Evolutionary conservation across 1,140 invertebrate genomes (phyloP).

Genomic region (Tribolium castaneum): DNA sequence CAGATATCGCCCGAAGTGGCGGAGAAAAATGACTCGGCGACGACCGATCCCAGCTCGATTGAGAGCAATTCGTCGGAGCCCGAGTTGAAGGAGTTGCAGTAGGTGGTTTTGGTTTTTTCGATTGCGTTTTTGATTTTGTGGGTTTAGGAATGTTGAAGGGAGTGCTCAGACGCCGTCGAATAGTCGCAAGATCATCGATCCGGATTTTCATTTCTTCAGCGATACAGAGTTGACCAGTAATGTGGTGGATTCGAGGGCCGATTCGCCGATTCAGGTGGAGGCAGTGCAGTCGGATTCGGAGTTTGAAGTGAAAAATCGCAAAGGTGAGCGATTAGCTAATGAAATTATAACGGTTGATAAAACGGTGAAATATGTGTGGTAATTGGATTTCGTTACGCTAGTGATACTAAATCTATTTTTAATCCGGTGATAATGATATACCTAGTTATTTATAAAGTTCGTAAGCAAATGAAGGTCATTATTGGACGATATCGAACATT

Average conservation of each 20-base stretch:
- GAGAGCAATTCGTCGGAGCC: constrained; percentile 61
- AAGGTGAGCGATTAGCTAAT: constrained; percentile 63
- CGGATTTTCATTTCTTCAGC: constrained; percentile 90
- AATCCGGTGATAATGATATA: not conserved
- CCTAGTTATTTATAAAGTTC: not conserved
- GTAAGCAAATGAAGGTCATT: not conserved
- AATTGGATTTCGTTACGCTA: not conserved
- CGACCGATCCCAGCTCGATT: constrained; percentile 60
- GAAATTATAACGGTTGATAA: not conserved
- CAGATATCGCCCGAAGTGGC: constrained; percentile 44
- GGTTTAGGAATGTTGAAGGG: constrained; percentile 21
- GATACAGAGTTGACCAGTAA: constrained; percentile 84
- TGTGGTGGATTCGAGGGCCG: constrained; percentile 69
- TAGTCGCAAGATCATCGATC: constrained; percentile 61
- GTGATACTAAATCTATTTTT: not conserved
- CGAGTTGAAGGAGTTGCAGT: constrained; percentile 58
- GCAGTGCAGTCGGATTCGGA: constrained; percentile 95
- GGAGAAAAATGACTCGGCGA: constrained; percentile 54
- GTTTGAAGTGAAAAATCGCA: constrained; percentile 82
- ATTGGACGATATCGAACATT: not conserved
- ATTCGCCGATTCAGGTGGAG: constrained; percentile 60
- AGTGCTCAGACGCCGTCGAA: not conserved
- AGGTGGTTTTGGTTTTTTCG: constrained; percentile 42
- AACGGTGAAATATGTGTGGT: not conserved
- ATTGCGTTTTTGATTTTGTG: not conserved